Evolutionary conservation across 2,113 vertebrate genomes (phyloP), one percentile per base, ranked within the genome.

Genomic region (Rattus rattus): DNA sequence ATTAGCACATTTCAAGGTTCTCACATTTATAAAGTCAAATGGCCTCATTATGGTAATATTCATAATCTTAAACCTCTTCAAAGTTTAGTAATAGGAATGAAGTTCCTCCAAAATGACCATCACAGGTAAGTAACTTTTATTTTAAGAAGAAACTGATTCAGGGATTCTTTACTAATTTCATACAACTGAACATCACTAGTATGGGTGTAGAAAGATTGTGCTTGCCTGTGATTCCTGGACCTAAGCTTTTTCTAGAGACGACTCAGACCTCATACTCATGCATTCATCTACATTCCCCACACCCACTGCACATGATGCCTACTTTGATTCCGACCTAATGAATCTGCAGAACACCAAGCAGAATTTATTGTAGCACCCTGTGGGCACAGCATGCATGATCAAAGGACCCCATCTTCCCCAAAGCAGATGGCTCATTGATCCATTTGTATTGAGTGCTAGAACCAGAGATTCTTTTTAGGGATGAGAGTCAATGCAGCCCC

Each of bases 21-120:
- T 93, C 54, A 76, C 17, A 54, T 85, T 28, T 83, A 33, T 16
- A 59, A 36, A 94, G 67, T 73, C 28, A 95, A 92, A 86, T 30
- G 20, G 26, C n/a, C 70, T n/a, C 89, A 10, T 61, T 36, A 75
- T 43, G 7, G 88, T 52, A 77, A 86, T 36, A 92, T 63, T 65
- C 11, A 6, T 20, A 54, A 16, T 70, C 52, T 84, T 63, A 49
- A 79, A 81, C 56, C 2, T 13, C 1, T 7, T 86, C 59, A 84
- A 88, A n/a, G 24, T 87, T 69, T 63, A 77, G 6, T 73, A 52
- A 52, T 1, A 10, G 49, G 17, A 83, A 86, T 47, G 13, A 52
- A 19, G 5, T 6, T 3, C 9, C 43, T 9, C 6, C 81, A 84
- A 13, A 33, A 36, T 49, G 43, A 6, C 30, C 12, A 73, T 0